A percentile compares a stretch with the other conserved stretches of the same genome.
Evolutionary conservation across 2,888 invertebrate species (phyloP).

Genomic region (Dimorphilus gyrociliatus): DNA sequence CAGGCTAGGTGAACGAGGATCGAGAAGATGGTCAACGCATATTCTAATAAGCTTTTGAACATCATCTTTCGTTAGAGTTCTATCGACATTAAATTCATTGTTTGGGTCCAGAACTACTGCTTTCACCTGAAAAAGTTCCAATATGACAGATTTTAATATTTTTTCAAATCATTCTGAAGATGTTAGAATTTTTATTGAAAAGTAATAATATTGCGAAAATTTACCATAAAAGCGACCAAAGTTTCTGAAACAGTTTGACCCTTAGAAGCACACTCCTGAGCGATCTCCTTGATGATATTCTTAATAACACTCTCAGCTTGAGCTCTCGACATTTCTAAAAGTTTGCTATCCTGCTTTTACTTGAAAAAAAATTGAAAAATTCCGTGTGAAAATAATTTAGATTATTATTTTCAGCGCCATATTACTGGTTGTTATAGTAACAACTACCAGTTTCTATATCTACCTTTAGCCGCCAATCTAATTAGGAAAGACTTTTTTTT

Average conservation of each 20-base stretch:
- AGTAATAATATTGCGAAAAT: no score
- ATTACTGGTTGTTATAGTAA: no score
- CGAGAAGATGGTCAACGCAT: conserved; percentile 34
- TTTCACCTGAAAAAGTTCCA: conserved; percentile 23
- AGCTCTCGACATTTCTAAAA: conserved; percentile 37
- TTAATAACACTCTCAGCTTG: conserved; percentile 39
- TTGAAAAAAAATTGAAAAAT: no score
- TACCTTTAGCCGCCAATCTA: no score
- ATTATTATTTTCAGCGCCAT: no score
- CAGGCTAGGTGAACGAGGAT: conserved; percentile 30
- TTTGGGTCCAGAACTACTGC: conserved; percentile 36
- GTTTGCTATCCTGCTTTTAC: no score
- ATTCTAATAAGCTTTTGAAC: conserved; percentile 37
- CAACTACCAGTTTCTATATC: no score
- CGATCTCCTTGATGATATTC: conserved; percentile 37
- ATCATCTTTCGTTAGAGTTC: conserved; percentile 38
- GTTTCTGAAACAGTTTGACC: conserved; percentile 39
- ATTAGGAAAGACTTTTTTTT: no score
- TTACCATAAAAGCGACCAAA: conserved; percentile 38
- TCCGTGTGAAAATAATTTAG: no score
- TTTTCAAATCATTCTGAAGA: not conserved
- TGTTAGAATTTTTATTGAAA: not conserved
- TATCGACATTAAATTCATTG: conserved; percentile 38
- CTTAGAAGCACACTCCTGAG: conserved; percentile 37
- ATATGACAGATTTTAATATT: not conserved